Conservation (phyloP, 2,888 invertebrate species). For the Limnephilus marmoratus region DNA sequence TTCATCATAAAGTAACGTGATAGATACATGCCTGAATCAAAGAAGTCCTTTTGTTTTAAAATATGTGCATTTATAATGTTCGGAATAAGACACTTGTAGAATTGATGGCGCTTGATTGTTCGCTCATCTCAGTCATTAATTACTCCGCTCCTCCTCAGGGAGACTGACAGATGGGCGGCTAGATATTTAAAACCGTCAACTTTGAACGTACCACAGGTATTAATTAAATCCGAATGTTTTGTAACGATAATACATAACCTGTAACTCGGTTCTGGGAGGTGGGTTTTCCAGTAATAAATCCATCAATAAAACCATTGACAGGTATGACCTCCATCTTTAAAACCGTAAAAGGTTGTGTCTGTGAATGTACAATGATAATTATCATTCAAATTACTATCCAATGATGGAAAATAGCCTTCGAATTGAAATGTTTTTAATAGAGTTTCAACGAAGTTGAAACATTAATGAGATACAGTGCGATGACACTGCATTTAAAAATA, state of each 20-base stretch:
- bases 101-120: conserved; percentile 37
- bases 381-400: conserved; percentile 40
- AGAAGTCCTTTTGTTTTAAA: conserved; percentile 20
- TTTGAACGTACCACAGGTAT: conserved; percentile 40
- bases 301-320: conserved; percentile 55
- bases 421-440: conserved; percentile 21
- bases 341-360: conserved; percentile 38
- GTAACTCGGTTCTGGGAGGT: conserved; percentile 21
- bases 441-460: not conserved
- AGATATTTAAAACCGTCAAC: conserved; percentile 41
- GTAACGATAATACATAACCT: conserved; percentile 21
- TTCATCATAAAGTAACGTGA: not conserved
- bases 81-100: not conserved
- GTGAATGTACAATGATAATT: conserved; percentile 42
- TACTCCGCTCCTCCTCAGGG: not conserved
- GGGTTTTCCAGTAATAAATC: conserved; percentile 50
- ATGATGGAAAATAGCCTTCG: conserved; percentile 31
- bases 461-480: conserved; percentile 7
- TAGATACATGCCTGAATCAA: conserved; percentile 5
- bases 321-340: conserved; percentile 47
- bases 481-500: conserved; percentile 25
- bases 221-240: conserved; percentile 48
- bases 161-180: conserved; percentile 40
- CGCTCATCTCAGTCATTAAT: conserved; percentile 28
- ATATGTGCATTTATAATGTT: conserved; percentile 27